Base-by-base conservation (phyloP, 2,888 invertebrate species). In the Caenorhabditis sp. region DNA sequence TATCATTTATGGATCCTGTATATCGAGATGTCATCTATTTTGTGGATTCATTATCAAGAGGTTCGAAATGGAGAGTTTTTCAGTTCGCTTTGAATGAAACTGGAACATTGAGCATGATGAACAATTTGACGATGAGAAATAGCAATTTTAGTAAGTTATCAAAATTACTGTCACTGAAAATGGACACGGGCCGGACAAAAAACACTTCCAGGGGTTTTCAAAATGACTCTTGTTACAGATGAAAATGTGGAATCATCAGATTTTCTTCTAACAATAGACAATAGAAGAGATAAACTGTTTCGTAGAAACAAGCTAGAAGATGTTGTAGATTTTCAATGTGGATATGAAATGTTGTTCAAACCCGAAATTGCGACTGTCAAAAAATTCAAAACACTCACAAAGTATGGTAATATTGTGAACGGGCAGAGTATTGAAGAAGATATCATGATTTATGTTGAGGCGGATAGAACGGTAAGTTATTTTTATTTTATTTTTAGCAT, bases 11-110 rank as follows among this genome's bases (percentile, higher is more conserved):
- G 58, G 81, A 81, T 58, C 70, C 81, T 0, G 61, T 79, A 4
- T 81, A 79, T 61, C 69, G 58, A 36, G 81, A 85, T 66, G 77
- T 85, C 17, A 63, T 85, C 19, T 85, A 85, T 61, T 82, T 85
- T 54, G 66, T 82, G 19, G 84, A 85, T 69, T 78, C 82, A 0
- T 61, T 72, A 1, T 79, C 83, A 4, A 57, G 62, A 10, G 83
- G 82, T 21, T 24, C 76, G 17, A 68, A 69, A 59, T 84, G 82
- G 83, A 77, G 75, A 37, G 66, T 81, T 17, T 69, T 69, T 17
- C 84, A 84, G 62, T 84, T 84, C 61, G 57, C 74, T 36, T n/a
- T 83, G 37, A 79, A 77, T 43, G 65, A 61, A 26, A 74, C 55
- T 76, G 83, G 55, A 68, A 78, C 37, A 36, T 79, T 58, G 67